Evolutionary conservation across 2,888 invertebrate genomes (phyloP).

Genomic region (Nematopogon swammerdamellus): DNA sequence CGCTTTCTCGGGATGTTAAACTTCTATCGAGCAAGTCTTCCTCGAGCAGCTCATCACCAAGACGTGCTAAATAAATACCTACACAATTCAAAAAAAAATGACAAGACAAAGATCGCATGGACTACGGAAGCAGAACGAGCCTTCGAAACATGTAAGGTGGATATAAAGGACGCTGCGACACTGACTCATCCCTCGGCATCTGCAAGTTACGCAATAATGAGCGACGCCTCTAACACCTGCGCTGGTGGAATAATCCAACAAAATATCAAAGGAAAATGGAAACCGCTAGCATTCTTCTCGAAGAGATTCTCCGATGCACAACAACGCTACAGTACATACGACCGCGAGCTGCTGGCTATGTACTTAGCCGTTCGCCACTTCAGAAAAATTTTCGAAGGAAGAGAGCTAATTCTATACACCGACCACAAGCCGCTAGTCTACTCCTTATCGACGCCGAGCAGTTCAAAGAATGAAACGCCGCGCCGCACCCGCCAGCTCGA

Average conservation of each 20-base stretch:
- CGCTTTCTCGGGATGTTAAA: slow-evolving; percentile 12
- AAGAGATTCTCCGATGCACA: slow-evolving; percentile 1
- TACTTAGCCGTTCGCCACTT: slow-evolving; percentile 2
- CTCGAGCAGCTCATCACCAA: slow-evolving; percentile 5
- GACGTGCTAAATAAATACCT: slow-evolving; percentile 2
- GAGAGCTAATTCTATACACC: slow-evolving; percentile 6
- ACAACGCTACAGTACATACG: slow-evolving; percentile 2
- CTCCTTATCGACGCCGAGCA: slow-evolving; percentile 6
- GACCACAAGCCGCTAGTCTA: slow-evolving; percentile 10
- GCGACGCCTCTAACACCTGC: not conserved
- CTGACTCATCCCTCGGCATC: not conserved
- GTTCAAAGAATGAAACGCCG: slow-evolving; percentile 6
- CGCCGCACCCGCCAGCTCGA: slow-evolving; percentile 6
- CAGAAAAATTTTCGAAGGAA: slow-evolving; percentile 1
- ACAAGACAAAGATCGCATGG: slow-evolving; percentile 3
- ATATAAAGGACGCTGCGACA: not conserved
- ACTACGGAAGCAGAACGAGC: not conserved
- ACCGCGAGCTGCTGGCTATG: slow-evolving; percentile 2
- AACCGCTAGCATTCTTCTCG: slow-evolving; percentile 3
- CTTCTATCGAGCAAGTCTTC: slow-evolving; percentile 7
- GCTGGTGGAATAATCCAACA: slow-evolving; percentile 1
- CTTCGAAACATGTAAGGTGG: slow-evolving; percentile 1
- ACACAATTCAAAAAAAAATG: slow-evolving; percentile 2
- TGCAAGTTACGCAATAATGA: slow-evolving; percentile 1
- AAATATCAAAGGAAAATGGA: not conserved